phyloP scores from a whole-genome alignment of 2,888 invertebrate species.

The Terebella lapidaria region DNA sequence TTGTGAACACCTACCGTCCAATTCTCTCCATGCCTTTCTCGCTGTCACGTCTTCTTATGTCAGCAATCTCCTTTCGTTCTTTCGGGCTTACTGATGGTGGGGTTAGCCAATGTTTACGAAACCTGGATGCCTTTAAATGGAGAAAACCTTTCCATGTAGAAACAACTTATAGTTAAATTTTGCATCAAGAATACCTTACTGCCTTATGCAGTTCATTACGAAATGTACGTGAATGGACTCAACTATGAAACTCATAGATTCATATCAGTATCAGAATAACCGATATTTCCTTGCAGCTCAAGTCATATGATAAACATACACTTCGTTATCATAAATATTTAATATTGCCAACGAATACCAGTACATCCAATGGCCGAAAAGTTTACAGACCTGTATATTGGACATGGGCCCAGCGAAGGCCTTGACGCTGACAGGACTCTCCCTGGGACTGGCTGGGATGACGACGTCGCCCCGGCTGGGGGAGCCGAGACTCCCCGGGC shows the following conservation, averaged over 20 bases:
- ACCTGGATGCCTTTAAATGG: conserved; percentile 33
- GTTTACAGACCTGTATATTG: conserved; percentile 55
- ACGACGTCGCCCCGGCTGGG: conserved; percentile 1
- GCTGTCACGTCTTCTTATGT: conserved; percentile 63
- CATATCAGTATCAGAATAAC: too few species aligned
- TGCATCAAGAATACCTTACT: too few species aligned
- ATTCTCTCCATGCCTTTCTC: conserved; percentile 84
- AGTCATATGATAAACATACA: too few species aligned
- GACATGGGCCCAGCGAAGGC: conserved; percentile 92
- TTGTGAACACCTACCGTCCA: conserved; percentile 51
- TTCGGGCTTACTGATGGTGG: conserved; percentile 61
- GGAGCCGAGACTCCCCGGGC: not conserved
- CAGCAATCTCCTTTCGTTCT: conserved; percentile 25
- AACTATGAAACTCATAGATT: too few species aligned
- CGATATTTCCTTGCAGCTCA: too few species aligned
- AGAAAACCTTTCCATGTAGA: too few species aligned
- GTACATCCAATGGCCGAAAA: too few species aligned
- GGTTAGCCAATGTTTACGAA: conserved; percentile 69
- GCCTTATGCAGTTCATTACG: too few species aligned
- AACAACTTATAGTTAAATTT: too few species aligned
- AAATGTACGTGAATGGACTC: too few species aligned
- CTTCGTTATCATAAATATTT: too few species aligned
- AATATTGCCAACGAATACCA: too few species aligned
- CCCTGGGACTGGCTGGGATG: conserved; percentile 27
- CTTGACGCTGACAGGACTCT: conserved; percentile 38